Evolutionary conservation across 1,140 invertebrate genomes (phyloP).

Genomic region (Diploscapter pachys): DNA sequence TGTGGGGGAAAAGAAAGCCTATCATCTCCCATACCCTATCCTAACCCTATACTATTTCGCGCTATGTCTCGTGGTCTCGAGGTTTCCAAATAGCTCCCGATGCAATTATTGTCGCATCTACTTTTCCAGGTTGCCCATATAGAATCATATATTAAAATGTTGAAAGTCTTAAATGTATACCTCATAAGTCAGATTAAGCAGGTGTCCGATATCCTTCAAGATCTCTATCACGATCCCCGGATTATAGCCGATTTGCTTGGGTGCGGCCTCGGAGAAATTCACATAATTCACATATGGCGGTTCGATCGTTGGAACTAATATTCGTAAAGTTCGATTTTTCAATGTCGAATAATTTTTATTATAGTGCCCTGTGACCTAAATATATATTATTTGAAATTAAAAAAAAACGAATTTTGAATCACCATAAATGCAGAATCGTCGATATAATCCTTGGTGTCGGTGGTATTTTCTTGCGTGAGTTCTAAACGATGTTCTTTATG

Average conservation of each 20-base stretch:
- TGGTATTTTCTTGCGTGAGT: too few species aligned
- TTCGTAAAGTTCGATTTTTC: constrained; percentile 16
- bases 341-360: background rate
- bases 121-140: background rate
- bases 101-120: background rate
- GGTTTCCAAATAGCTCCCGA: too few species aligned
- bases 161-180: background rate
- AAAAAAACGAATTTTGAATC: too few species aligned
- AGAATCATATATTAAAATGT: background rate
- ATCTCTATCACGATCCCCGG: constrained; percentile 43
- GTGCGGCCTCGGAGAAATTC: constrained; percentile 33
- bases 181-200: constrained; percentile 36
- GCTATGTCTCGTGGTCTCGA: too few species aligned
- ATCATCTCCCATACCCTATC: too few species aligned
- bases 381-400: too few species aligned
- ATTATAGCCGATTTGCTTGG: constrained; percentile 33
- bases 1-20: too few species aligned
- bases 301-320: constrained; percentile 30
- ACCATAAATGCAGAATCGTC: too few species aligned
- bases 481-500: too few species aligned
- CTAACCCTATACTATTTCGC: too few species aligned
- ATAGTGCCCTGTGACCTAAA: too few species aligned
- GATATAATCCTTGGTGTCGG: too few species aligned
- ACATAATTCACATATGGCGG: constrained; percentile 41
- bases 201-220: constrained; percentile 34